Evolutionary conservation across 2,888 invertebrate genomes (phyloP), one percentile per base, ranked within the genome.

Genomic region (Eledone cirrhosa): DNA sequence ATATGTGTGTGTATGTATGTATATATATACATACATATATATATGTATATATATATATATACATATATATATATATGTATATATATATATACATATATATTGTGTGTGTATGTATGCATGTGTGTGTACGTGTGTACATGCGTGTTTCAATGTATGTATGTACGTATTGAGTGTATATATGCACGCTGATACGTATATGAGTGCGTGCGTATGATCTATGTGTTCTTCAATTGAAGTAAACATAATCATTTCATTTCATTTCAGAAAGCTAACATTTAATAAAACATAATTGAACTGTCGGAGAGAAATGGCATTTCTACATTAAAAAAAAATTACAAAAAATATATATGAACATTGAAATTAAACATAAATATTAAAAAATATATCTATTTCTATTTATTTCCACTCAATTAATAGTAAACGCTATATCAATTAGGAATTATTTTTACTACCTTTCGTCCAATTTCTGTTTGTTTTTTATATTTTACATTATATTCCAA

Each of bases 11-110:
- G 22, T 0, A 63, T n/a, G 22, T 16, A 16, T 63, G 22, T 1
- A 63, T 63, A 63, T 63, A 63, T 14, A 63, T 63, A 63, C 19
- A 63, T 63, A 63, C 19, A 14, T 63, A 13, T 63, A 63, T 14
- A 19, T 63, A 63, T 63, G 8, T 63, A 63, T 63, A 19, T 63
- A 63, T 63, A 19, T 63, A 63, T 63, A 19, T 63, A 63, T 14
- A 63, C 22, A 63, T 63, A 13, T 16, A 19, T 19, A 19, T 19
- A 63, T 19, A 13, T 1, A 7, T 16, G 27, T 19, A 63, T 63
- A 63, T 63, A 14, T 63, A 16, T 63, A 19, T 63, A 63, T 63
- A 63, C 19, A 63, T 63, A 65, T 65, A 65, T 65, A 65, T 65
- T 41, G 41, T 41, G 41, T 11, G 41, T 11, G 41, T 3, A 11